Percentiles rank a stretch among this genome's conserved stretches.
These are phyloP conservation scores for Echinops telfairi DNA, from an alignment of 2,113 vertebrate genomes.

Conservation along the genomic window DNA sequence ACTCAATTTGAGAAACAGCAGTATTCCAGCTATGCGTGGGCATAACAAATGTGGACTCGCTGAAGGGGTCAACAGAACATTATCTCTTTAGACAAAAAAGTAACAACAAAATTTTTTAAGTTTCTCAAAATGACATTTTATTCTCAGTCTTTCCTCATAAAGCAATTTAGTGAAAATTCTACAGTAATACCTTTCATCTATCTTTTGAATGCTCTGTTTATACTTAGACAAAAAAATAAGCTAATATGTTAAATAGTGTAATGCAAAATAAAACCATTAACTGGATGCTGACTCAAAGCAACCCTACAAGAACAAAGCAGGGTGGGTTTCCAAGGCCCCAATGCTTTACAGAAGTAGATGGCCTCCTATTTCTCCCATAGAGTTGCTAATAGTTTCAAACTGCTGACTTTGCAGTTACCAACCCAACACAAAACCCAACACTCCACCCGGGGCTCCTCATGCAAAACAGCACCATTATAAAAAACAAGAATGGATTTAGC, in stretches of 20 bases:
- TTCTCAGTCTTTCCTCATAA: neutral
- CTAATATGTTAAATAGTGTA: neutral
- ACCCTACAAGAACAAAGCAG: too few relatives aligned
- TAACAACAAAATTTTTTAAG: neutral
- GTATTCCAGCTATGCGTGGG: neutral
- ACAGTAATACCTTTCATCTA: neutral
- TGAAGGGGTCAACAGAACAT: constrained; percentile 14
- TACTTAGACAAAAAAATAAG: constrained; percentile 23
- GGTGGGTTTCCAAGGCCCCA: too few relatives aligned
- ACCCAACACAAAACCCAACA: too few relatives aligned
- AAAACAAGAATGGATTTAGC: neutral
- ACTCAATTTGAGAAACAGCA: constrained; percentile 65
- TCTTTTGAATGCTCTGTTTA: neutral
- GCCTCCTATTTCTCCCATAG: too few relatives aligned
- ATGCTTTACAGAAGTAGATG: too few relatives aligned
- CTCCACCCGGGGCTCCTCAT: too few relatives aligned
- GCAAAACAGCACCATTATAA: neutral
- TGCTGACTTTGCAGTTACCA: too few relatives aligned
- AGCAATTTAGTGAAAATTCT: constrained; percentile 5
- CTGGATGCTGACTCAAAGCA: too few relatives aligned
- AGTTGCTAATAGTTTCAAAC: too few relatives aligned
- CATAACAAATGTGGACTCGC: neutral
- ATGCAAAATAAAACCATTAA: neutral
- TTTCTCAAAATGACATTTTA: constrained; percentile 53
- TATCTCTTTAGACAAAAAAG: constrained; percentile 3